phyloP scores from a whole-genome alignment of 2,113 vertebrate species.

The Andinoacara biseriatus region DNA sequence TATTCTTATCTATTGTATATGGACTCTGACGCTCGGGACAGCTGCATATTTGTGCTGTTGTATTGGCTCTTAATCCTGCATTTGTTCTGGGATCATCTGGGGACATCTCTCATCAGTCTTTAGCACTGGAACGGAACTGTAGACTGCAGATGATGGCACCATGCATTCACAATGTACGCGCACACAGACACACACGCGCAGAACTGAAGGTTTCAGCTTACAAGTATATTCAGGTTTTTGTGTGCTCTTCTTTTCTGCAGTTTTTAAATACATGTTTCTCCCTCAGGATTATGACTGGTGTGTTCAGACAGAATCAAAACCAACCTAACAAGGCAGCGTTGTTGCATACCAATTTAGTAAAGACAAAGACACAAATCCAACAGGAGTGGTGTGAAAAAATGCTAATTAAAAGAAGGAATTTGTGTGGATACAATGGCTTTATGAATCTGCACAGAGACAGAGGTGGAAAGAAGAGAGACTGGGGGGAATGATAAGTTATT shows the following conservation, averaged over 20 bases:
- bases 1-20: background rate
- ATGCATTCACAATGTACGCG: rapidly evolving
- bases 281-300: background rate
- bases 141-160: background rate
- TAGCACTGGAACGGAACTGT: conserved; percentile 29
- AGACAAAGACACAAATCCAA: background rate
- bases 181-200: background rate
- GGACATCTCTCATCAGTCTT: conserved; percentile 41
- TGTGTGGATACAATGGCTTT: background rate
- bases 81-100: conserved; percentile 20
- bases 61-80: conserved; percentile 29
- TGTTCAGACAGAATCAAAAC: background rate
- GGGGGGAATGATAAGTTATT: background rate
- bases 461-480: background rate
- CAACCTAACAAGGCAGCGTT: background rate
- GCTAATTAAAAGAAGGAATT: rapidly evolving
- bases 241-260: background rate
- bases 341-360: background rate
- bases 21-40: background rate
- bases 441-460: background rate
- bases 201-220: background rate
- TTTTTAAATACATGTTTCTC: background rate
- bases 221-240: background rate
- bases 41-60: background rate
- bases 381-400: background rate